A percentile compares a stretch with the other conserved stretches of the same genome.
These are phyloP conservation scores for Mormyrops boulengeri DNA, from an alignment of 2,797 vertebrate genomes.

Conservation along the genomic window DNA sequence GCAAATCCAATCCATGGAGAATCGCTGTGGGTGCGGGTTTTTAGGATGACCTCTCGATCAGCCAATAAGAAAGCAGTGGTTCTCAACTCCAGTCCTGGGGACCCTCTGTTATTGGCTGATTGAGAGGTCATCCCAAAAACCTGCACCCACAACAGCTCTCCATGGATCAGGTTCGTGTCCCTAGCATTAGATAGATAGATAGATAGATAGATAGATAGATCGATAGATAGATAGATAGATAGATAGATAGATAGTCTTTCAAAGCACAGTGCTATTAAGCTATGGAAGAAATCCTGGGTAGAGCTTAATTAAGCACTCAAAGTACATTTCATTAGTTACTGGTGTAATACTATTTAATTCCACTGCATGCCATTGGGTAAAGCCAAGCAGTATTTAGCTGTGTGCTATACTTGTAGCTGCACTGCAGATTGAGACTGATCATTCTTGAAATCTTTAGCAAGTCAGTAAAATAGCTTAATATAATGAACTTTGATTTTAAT, in stretches of 20 bases:
- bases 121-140: not conserved
- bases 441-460: not conserved
- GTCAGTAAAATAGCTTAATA: not conserved
- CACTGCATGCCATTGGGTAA: not conserved
- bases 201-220: too few relatives aligned
- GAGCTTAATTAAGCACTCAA: not conserved
- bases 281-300: not conserved
- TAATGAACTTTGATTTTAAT: not conserved
- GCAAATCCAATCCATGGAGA: not conserved
- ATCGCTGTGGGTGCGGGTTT: not conserved
- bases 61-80: not conserved
- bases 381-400: not conserved
- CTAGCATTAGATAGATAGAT: not conserved
- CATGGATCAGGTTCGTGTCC: not conserved
- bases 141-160: not conserved
- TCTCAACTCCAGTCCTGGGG: not conserved
- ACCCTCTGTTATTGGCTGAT: too few relatives aligned
- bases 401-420: not conserved
- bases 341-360: not conserved
- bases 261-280: not conserved
- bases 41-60: not conserved
- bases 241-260: not conserved
- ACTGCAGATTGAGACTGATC: not conserved
- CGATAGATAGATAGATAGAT: not conserved
- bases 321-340: not conserved